phyloP scores from a whole-genome alignment of 2,113 vertebrate genomes.

The Numida meleagris region DNA sequence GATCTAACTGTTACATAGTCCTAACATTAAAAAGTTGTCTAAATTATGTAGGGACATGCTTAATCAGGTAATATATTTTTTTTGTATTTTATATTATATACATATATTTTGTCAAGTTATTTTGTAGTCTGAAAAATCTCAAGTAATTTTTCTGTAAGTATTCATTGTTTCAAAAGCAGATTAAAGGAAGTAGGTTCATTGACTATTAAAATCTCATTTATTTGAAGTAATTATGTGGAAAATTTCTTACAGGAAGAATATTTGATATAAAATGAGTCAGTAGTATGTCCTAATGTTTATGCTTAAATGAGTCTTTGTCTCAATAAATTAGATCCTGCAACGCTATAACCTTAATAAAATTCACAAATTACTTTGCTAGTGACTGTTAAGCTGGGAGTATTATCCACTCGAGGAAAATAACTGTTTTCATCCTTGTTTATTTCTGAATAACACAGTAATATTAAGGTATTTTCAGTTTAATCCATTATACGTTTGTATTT shows the following conservation, averaged over 20 bases:
- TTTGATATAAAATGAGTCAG: slow-evolving; percentile 40
- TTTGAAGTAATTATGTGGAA: slow-evolving; percentile 56
- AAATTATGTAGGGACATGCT: background rate
- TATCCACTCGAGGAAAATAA: slow-evolving; percentile 45
- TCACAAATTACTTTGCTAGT: slow-evolving; percentile 50
- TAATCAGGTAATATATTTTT: background rate
- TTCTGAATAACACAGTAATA: slow-evolving; percentile 35
- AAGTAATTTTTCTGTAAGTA: background rate
- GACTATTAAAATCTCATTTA: slow-evolving; percentile 47
- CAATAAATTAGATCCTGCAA: slow-evolving; percentile 54
- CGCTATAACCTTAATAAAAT: slow-evolving; percentile 59
- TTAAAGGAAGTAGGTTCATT: slow-evolving; percentile 25
- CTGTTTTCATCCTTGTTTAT: slow-evolving; percentile 47
- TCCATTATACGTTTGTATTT: background rate
- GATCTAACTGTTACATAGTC: background rate
- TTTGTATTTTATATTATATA: no score
- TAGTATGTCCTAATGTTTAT: slow-evolving; percentile 9
- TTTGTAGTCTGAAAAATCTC: background rate
- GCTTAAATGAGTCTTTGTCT: slow-evolving; percentile 54
- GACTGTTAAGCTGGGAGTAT: slow-evolving; percentile 40
- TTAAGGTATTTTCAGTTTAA: slow-evolving; percentile 8
- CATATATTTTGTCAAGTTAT: background rate
- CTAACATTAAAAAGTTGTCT: background rate
- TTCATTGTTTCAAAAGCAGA: slow-evolving; percentile 10
- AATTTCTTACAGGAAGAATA: slow-evolving; percentile 39